These are phyloP conservation scores for Nymphalis polychloros DNA, from an alignment of 2,888 invertebrate species.

Conservation along the genomic window DNA sequence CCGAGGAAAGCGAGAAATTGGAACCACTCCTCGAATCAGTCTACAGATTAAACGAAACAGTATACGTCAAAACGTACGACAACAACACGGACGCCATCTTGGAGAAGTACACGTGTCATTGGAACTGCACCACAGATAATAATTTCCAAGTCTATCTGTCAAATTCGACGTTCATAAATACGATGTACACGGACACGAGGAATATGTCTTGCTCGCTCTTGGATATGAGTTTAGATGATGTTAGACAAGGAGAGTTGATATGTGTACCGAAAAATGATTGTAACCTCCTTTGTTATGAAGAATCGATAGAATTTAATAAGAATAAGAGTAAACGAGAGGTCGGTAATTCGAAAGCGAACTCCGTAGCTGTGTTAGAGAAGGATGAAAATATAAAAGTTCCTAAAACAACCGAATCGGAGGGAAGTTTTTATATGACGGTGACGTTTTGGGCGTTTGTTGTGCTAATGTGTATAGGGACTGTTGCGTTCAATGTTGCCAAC, in stretches of 20 bases:
- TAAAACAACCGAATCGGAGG: conserved; percentile 27
- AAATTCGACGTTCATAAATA: conserved; percentile 59
- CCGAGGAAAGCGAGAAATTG: conserved; percentile 42
- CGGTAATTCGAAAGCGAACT: conserved; percentile 27
- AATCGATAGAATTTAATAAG: conserved; percentile 39
- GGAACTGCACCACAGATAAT: conserved; percentile 58
- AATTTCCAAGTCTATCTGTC: conserved; percentile 61
- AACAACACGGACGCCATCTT: conserved; percentile 43
- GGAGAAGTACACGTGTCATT: conserved; percentile 66
- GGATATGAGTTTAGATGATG: conserved; percentile 58
- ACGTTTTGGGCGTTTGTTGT: conserved; percentile 89
- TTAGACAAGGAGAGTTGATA: conserved; percentile 52
- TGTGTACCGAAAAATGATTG: conserved; percentile 60
- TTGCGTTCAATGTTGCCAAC: conserved; percentile 92
- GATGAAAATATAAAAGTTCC: conserved; percentile 35
- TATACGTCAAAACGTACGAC: conserved; percentile 52
- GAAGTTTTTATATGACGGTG: conserved; percentile 79
- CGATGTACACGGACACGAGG: conserved; percentile 57
- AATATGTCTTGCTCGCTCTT: conserved; percentile 62
- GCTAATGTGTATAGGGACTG: conserved; percentile 87
- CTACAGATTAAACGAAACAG: conserved; percentile 66
- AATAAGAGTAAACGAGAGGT: conserved; percentile 45
- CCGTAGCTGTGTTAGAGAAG: conserved; percentile 40
- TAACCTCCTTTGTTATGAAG: conserved; percentile 65
- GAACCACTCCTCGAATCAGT: conserved; percentile 53